Conservation (phyloP, 2,113 vertebrate species). For the Hippocampus abdominalis region DNA sequence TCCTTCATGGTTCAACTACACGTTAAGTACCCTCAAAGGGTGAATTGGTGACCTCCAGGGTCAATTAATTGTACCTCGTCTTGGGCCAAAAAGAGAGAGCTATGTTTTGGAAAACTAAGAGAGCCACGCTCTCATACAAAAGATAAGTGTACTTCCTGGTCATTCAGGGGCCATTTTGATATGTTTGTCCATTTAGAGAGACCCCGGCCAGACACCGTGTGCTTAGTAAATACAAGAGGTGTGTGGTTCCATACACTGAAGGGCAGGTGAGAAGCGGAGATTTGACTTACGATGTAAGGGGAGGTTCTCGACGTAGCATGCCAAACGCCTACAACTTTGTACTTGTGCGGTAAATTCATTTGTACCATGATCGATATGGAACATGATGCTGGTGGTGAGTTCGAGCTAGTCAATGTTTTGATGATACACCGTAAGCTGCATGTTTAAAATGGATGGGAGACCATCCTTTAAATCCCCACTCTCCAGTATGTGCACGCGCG, state of each 20-base stretch:
- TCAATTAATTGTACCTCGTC: no score
- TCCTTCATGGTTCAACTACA: no score
- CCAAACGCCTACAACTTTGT: slow-evolving; percentile 4
- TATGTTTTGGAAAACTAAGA: no score
- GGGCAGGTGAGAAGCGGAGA: slow-evolving; percentile 29
- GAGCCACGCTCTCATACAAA: no score
- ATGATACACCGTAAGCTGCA: slow-evolving; percentile 26
- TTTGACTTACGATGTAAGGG: slow-evolving; percentile 33
- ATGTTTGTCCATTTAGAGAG: slow-evolving; percentile 58
- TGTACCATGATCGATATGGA: slow-evolving; percentile 28
- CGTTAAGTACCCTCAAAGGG: no score
- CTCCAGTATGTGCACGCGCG: slow-evolving; percentile 5
- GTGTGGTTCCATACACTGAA: slow-evolving; percentile 66
- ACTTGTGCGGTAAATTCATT: slow-evolving; percentile 20
- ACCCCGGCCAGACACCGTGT: slow-evolving; percentile 45
- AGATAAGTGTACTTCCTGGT: slow-evolving; percentile 7
- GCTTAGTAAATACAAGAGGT: slow-evolving; percentile 63
- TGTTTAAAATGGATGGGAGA: slow-evolving; percentile 37
- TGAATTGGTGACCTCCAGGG: no score
- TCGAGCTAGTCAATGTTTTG: slow-evolving; percentile 18
- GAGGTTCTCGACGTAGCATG: not conserved
- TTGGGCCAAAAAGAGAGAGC: no score
- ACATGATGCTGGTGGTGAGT: slow-evolving; percentile 10
- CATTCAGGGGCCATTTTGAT: slow-evolving; percentile 39
- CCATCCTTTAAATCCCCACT: slow-evolving; percentile 23